Evolutionary conservation across 1,140 invertebrate genomes (phyloP).

Genomic region (Kradibia gibbosae): DNA sequence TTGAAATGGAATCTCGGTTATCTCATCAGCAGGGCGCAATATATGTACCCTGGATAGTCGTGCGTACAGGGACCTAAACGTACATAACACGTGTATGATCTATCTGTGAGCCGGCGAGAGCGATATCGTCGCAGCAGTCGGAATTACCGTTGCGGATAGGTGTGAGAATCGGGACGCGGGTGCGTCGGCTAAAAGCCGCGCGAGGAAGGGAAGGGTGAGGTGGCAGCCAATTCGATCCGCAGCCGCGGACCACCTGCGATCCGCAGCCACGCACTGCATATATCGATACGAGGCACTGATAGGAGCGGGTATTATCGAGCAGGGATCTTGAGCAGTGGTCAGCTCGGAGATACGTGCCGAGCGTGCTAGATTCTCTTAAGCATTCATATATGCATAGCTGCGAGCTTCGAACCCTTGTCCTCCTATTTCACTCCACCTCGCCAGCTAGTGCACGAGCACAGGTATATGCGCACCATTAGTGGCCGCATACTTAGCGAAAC

Average conservation of each 20-base stretch:
- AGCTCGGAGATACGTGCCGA: slow-evolving; percentile 57
- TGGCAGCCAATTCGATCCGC: neutral
- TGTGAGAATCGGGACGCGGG: neutral
- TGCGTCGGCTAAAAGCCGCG: neutral
- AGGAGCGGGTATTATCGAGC: slow-evolving; percentile 53
- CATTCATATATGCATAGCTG: slow-evolving; percentile 69
- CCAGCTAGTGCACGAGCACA: neutral
- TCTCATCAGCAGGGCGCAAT: too few species aligned
- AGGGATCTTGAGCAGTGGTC: slow-evolving; percentile 57
- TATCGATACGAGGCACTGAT: slow-evolving; percentile 62
- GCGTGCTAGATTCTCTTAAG: slow-evolving; percentile 69
- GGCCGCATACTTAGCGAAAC: slow-evolving; percentile 66
- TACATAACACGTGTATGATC: too few species aligned
- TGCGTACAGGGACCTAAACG: too few species aligned
- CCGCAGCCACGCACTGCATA: slow-evolving; percentile 53
- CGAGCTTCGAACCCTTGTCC: slow-evolving; percentile 1
- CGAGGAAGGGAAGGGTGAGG: neutral
- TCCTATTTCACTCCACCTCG: neutral
- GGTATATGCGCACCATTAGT: slow-evolving; percentile 60
- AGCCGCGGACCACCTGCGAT: slow-evolving; percentile 10
- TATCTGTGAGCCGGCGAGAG: too few species aligned
- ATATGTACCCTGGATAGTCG: too few species aligned
- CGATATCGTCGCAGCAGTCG: slow-evolving; percentile 19
- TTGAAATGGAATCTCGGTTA: too few species aligned
- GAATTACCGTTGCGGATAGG: slow-evolving; percentile 39